Base-by-base conservation (phyloP, 1,140 invertebrate species). In the Triops cancriformis region DNA sequence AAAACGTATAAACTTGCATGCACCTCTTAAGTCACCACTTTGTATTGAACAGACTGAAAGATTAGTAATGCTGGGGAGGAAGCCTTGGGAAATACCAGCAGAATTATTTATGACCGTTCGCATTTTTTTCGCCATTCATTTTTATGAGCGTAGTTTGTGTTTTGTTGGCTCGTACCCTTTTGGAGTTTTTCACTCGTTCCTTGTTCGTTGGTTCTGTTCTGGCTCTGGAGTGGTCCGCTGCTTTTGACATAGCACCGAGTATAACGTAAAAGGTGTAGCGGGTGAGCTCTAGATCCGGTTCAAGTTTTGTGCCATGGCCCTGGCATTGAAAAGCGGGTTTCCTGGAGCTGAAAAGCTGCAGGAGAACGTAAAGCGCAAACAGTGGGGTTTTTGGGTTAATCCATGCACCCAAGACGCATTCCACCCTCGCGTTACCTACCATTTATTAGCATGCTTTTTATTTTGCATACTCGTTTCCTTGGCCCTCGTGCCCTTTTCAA, bases 51-150 rank as follows among this genome's bases (percentile, higher is more conserved):
- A n/a, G 51, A 23, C 18, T 64, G 23, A 64, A 64, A 64, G 51
- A 64, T 64, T 64, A 64, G 51, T 64, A 64, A 64, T 64, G n/a
- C 18, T 64, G 51, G 51, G 23, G 23, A 37, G 31, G 31, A 5
- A 64, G 51, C 51, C 51, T 18, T 64, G 51, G 51, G 51, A 64
- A 64, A 64, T 64, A 64, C 51, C 51, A 64, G 51, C 51, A 23
- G 51, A 64, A 64, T 64, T 64, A 64, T 64, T 64, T 64, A 64
- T 64, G 51, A 64, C 51, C 51, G 51, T 64, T 64, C 51, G 51
- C 14, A 64, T 64, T 23, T 64, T 64, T 64, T 64, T 64, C 51
- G 51, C n/a, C 51, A 64, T 64, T 64, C 51, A 64, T 64, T 64
- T 64, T 64, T 64, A 64, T 64, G 51, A 64, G 51, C 51, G 51